Evolutionary conservation across 2,888 invertebrate species (phyloP), one percentile per base, ranked within the genome.

Genomic region (Drosophila kambysellisi): DNA sequence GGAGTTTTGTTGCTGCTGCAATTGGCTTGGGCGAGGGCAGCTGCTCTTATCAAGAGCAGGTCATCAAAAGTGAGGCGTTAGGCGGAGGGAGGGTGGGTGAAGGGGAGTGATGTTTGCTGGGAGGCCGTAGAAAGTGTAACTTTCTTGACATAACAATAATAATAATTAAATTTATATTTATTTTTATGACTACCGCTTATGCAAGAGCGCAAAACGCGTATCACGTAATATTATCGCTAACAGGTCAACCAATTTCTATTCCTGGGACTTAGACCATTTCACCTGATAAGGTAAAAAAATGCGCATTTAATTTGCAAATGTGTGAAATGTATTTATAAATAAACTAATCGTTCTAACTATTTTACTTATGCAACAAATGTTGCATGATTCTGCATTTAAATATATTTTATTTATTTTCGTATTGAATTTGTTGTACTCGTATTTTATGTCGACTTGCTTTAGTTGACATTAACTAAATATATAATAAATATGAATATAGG

Each of bases 11-110:
- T 70, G 62, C 64, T 61, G 67, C 51, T 71, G 66, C 79, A 81
- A 71, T 80, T 81, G 74, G 51, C 71, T 62, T 50, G 70, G 67
- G 58, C 17, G 29, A 59, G 65, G 76, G 77, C 74, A 68, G 35
- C 25, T 41, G 61, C 46, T 65, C 67, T 80, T 84, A 84, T 84
- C 84, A 86, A 88, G 83, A 88, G 81, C 89, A 86, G 83, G 83
- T 84, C 84, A 84, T 89, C 84, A 70, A 70, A 20, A 20, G 15
- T 20, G 11, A 0, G 6, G 25, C 25, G 25, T 2, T 25, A 25
- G 25, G 25, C 25, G 25, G 25, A 25, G 25, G 25, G 25, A 25
- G 32, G 20, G n/a, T 8, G 17, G 4, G 61, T 57, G 66, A 53
- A 60, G 70, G 68, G 63, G 67, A 56, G 61, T 63, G 59, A 53